Evolutionary conservation across 2,888 invertebrate genomes (phyloP), one percentile per base, ranked within the genome.

Genomic region (Fabriciana adippe): DNA sequence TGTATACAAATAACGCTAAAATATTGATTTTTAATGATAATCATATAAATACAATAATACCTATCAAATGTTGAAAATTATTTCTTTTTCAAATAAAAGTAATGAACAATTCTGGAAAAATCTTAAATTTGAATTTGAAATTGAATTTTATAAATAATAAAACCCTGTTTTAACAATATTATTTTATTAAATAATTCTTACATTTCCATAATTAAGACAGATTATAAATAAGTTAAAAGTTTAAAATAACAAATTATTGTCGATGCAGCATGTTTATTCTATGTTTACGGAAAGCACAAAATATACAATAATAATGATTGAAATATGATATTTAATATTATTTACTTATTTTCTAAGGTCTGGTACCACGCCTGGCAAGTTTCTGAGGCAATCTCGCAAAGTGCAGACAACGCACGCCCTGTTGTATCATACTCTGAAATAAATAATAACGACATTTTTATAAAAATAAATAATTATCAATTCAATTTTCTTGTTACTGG

Each of bases 331-430:
- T 35, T 48, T 14, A 5, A 16, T 15, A 54, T 15, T 26, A 13
- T 31, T 81, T 74, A 87, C 71, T 89, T 86, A 68, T 84, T 89
- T 73, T 90, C 90, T 55, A 86, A 31, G 0, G 83, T 72, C 65
- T 89, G 94, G 78, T 96, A 95, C 96, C 96, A 97, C 47, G 96
- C 94, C 80, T 96, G 95, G 84, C 97, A 97, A 6, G 97, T 96
- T 83, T 97, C 97, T 72, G 95, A 94, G 14, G 97, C 96, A 74
- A 97, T 95, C 87, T 97, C 97, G 81, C 97, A 97, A 82, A 97
- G 94, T 15, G 96, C 95, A 6, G 95, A 94, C 62, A 97, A 83
- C 1, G 96, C 95, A 81, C 95, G 95, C 66, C 94, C 95, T 26
- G 95, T 94, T 18, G 93, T 82, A 73, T 96, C 96, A 72, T 95